These are phyloP conservation scores for Cossypha heuglini DNA, from an alignment of 2,797 vertebrate genomes.

Conservation along the genomic window DNA sequence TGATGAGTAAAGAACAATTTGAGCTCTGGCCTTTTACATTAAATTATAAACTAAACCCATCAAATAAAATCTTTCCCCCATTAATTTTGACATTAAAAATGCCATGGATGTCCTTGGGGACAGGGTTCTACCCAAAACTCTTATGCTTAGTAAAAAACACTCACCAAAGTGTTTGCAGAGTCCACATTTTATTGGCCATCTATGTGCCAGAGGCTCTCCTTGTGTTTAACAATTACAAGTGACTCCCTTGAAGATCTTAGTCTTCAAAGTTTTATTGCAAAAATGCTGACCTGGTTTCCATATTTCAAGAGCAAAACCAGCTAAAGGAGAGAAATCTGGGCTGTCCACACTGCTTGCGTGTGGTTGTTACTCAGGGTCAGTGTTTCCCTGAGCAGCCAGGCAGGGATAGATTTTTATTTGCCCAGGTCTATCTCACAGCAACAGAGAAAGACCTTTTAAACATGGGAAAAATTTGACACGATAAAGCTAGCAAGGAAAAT, in stretches of 20 bases:
- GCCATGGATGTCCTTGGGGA: background rate
- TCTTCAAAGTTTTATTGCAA: background rate
- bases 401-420: slow-evolving; percentile 17
- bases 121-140: background rate
- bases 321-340: background rate
- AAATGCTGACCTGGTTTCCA: background rate
- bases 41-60: background rate
- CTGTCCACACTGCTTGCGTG: accelerated
- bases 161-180: background rate
- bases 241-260: background rate
- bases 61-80: background rate
- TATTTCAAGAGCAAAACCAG: background rate
- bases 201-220: background rate
- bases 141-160: background rate
- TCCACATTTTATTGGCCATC: background rate
- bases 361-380: background rate
- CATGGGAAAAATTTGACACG: background rate
- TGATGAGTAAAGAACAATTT: background rate
- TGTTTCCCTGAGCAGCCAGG: background rate
- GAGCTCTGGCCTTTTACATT: background rate
- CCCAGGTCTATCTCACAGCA: background rate
- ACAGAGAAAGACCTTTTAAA: background rate
- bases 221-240: background rate
- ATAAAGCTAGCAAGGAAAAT: background rate
- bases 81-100: background rate